phyloP scores from a whole-genome alignment of 2,113 vertebrate species.

The Panthera uncia region DNA sequence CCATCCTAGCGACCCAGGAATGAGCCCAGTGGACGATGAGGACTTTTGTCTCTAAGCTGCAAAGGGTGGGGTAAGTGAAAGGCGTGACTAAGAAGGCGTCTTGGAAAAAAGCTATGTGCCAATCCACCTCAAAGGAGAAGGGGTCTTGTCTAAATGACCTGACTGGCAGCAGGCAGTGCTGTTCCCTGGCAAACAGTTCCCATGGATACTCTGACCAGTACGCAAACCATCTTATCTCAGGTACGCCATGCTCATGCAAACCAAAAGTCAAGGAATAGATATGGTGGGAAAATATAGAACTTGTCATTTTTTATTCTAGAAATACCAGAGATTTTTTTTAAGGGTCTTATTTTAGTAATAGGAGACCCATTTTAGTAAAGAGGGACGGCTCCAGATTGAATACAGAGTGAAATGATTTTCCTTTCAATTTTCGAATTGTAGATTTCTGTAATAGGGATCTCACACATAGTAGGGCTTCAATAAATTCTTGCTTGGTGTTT shows the following conservation, averaged over 20 bases:
- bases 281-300: not conserved
- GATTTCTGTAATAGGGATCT: not conserved
- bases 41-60: not conserved
- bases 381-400: not conserved
- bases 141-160: not conserved
- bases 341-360: not conserved
- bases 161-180: not conserved
- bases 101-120: not conserved
- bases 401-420: not conserved
- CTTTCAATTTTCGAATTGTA: not conserved
- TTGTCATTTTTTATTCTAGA: constrained; percentile 4
- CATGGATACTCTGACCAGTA: not conserved
- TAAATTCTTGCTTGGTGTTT: not conserved
- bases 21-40: rapidly evolving
- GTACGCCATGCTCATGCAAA: not conserved
- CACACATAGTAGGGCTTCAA: not conserved
- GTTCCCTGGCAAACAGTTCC: not conserved
- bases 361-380: not conserved
- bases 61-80: not conserved
- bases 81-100: not conserved
- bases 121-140: not conserved
- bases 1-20: not conserved
- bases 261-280: constrained; percentile 54
- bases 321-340: not conserved
- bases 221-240: not conserved